Base-by-base conservation (phyloP, 2,888 invertebrate species). In the Oithona nana region DNA sequence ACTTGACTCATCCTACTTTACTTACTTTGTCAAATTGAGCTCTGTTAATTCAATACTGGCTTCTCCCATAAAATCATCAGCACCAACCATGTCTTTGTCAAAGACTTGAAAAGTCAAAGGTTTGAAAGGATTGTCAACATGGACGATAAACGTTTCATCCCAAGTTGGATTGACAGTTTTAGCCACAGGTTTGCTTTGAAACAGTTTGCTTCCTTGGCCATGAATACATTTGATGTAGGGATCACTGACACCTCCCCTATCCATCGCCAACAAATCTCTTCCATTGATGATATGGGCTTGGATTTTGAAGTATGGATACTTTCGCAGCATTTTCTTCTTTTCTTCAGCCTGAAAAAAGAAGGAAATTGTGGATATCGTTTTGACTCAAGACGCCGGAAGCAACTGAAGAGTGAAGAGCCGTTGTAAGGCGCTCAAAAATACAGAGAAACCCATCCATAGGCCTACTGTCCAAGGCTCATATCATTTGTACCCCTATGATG, bases 181-280 rank as follows among this genome's bases (percentile, higher is more conserved):
- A 73, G 87, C 87, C 65, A 97, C 84, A 63, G 88, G 95, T 71
- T 86, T 83, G 68, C 92, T 93, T 76, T 94, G 95, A 76, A 93
- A 88, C 68, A 92, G 79, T 67, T 90, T n/a, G n/a, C n/a, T 77
- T 65, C 88, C 80, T 39, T 88, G 87, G 13, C 83, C 84, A 66
- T 83, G 78, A 75, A 93, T 93, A 76, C 95, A 92, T 79, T 94
- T 94, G 63, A 94, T 92, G 76, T 95, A 95, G 29, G 94, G 94
- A 77, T 95, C 94, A 75, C 93, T 94, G 65, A 57, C 8, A 60
- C 60, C 60, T 50, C 60, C 50, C 28, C 51, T 20, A 20, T 60
- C 60, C 60, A 60, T 60, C 24, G 60, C 60, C 22, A 60, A 22
- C n/a, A 60, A 28, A 49, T 50, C 50, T 60, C 28, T 48, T 24